These are phyloP conservation scores for Ceyx melanurus DNA, from an alignment of 2,113 vertebrate genomes.

Conservation along the genomic window DNA sequence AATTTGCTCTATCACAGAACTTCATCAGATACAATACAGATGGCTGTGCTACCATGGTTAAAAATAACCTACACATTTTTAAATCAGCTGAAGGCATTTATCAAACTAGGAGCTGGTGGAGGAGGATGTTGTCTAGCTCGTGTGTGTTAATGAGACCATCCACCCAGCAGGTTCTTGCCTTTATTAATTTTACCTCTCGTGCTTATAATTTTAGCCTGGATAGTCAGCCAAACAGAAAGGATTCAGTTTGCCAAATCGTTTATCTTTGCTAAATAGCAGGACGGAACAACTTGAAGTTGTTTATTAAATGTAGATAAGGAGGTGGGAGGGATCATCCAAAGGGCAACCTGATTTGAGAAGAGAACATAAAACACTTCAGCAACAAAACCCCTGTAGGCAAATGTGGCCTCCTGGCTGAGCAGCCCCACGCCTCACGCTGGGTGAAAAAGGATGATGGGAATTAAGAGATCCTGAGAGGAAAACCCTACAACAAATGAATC, in stretches of 20 bases:
- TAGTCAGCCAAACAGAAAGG: background rate
- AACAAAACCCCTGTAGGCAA: background rate
- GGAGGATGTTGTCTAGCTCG: conserved; percentile 34
- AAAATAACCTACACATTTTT: conserved; percentile 56
- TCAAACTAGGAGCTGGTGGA: conserved; percentile 29
- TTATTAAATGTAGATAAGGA: background rate
- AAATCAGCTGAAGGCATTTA: conserved; percentile 59
- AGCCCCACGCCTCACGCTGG: background rate
- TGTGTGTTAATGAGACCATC: conserved; percentile 6
- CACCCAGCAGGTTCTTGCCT: background rate
- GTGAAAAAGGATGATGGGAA: background rate
- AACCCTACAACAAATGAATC: background rate
- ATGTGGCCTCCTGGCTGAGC: background rate
- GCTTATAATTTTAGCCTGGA: background rate
- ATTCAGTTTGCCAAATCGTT: background rate
- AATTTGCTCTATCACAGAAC: conserved; percentile 65
- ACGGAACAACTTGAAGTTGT: background rate
- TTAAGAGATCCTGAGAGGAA: background rate
- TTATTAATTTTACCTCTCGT: background rate
- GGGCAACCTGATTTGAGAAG: background rate
- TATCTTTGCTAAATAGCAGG: background rate
- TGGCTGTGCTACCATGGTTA: conserved; percentile 55
- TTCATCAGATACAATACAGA: conserved; percentile 71
- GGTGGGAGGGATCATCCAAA: background rate
- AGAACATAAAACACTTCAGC: background rate